Evolutionary conservation across 2,797 vertebrate species (phyloP).

Genomic region (Moxostoma hubbsi): DNA sequence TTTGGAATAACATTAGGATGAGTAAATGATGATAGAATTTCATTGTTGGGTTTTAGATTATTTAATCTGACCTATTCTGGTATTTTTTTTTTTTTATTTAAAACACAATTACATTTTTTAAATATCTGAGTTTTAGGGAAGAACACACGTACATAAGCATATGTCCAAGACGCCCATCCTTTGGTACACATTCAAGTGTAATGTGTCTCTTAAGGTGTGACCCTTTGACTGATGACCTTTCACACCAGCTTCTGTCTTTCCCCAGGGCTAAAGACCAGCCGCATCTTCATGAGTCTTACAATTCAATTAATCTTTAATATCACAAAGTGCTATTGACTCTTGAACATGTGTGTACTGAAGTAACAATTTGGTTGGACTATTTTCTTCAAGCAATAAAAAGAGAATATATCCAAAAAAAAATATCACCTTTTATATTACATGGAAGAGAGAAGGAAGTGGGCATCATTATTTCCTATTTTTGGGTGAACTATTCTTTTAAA

Average conservation of each 20-base stretch:
- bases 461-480: too few species aligned
- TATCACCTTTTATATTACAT: too few species aligned
- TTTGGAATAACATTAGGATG: too few species aligned
- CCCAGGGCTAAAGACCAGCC: slow-evolving; percentile 66
- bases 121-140: too few species aligned
- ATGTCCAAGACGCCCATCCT: background rate
- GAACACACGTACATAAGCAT: background rate
- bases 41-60: background rate
- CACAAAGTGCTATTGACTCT: slow-evolving; percentile 78
- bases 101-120: background rate
- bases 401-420: too few species aligned
- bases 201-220: background rate
- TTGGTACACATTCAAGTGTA: background rate
- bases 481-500: too few species aligned
- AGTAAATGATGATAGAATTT: too few species aligned
- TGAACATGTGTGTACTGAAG: slow-evolving; percentile 27
- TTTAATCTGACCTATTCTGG: background rate
- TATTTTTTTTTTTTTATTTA: background rate
- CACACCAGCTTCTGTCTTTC: slow-evolving; percentile 59
- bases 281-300: slow-evolving; percentile 69
- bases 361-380: slow-evolving; percentile 2
- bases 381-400: background rate
- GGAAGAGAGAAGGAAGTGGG: too few species aligned
- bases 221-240: background rate
- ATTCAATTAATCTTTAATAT: slow-evolving; percentile 76